Evolutionary conservation across 1,140 invertebrate species (phyloP).

Genomic region (Lasaia peninsularis): DNA sequence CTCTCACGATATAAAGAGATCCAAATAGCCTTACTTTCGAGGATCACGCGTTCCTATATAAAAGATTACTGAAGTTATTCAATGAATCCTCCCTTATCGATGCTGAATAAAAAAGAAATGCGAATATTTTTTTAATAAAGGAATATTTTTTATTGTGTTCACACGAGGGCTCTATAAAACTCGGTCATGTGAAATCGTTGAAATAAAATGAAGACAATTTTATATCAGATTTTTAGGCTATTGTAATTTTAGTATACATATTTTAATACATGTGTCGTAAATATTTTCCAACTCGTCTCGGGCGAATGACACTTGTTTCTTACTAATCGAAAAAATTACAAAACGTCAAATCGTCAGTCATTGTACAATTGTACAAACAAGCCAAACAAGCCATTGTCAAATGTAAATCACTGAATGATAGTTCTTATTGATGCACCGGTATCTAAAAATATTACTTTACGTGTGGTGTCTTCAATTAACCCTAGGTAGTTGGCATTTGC

Average conservation of each 20-base stretch:
- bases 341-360: no score
- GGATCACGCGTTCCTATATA: constrained; percentile 35
- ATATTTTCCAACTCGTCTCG: no score
- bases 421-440: no score
- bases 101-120: constrained; percentile 1
- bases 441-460: no score
- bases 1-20: constrained; percentile 47
- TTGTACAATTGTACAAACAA: no score
- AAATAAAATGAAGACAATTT: constrained; percentile 7
- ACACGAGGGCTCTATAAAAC: constrained; percentile 1
- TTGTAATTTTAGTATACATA: background rate
- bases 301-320: no score
- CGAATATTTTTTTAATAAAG: constrained; percentile 6
- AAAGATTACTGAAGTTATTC: constrained; percentile 41
- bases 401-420: no score
- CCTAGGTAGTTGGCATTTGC: no score
- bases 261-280: background rate
- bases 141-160: constrained; percentile 3
- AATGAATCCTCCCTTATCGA: constrained; percentile 27
- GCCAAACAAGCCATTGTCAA: no score
- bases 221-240: background rate
- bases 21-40: constrained; percentile 39
- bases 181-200: constrained; percentile 1
- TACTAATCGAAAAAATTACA: no score
- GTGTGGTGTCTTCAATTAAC: no score